A percentile compares a stretch with the other conserved stretches of the same genome.
Evolutionary conservation across 2,888 invertebrate genomes (phyloP).

Genomic region (Vesta saturnalis): DNA sequence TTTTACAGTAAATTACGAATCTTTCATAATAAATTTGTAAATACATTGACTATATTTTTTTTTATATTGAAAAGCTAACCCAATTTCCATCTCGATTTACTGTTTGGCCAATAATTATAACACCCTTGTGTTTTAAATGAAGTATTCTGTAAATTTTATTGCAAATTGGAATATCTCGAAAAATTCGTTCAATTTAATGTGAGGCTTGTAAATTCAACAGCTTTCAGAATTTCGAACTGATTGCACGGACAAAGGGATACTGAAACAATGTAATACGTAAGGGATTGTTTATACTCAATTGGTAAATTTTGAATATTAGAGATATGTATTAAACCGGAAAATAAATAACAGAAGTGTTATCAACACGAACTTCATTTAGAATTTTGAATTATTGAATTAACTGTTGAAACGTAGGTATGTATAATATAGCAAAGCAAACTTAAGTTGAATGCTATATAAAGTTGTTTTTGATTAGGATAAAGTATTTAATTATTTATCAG

Average conservation of each 20-base stretch:
- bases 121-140: neutral
- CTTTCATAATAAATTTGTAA: no score
- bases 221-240: neutral
- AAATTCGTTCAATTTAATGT: conserved; percentile 1
- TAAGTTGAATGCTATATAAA: no score
- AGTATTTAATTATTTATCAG: no score
- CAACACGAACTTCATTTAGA: no score
- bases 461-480: no score
- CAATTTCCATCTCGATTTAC: neutral
- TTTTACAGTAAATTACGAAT: no score
- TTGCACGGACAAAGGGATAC: neutral
- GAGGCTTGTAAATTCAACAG: neutral
- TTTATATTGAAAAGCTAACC: neutral
- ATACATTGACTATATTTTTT: no score
- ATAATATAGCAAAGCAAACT: no score
- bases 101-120: neutral
- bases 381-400: no score
- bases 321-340: neutral
- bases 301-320: neutral
- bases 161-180: neutral
- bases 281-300: neutral
- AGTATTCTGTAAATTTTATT: neutral
- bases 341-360: no score
- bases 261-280: neutral
- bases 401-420: no score